Conservation (phyloP, 2,113 vertebrate genomes). For the Agelaius phoeniceus region DNA sequence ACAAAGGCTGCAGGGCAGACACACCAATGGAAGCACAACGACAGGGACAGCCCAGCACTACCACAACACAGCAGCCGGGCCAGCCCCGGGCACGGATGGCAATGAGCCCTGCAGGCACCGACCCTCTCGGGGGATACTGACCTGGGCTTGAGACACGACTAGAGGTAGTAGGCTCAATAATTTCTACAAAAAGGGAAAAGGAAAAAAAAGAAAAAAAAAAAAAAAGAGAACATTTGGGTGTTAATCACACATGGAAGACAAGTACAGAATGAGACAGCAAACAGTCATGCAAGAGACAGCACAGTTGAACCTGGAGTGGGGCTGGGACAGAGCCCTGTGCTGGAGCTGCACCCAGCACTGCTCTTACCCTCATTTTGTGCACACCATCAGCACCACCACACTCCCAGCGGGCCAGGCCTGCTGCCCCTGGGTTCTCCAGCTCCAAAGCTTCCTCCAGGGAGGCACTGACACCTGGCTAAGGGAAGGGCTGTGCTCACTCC, state of each 20-base stretch:
- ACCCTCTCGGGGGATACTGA: conserved; percentile 93
- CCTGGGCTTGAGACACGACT: conserved; percentile 98
- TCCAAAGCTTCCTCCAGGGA: not conserved
- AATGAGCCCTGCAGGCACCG: conserved; percentile 68
- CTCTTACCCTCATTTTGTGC: accelerated
- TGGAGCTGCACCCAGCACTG: not conserved
- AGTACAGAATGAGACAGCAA: conserved; percentile 79
- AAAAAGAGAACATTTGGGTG: conserved; percentile 88
- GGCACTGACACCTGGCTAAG: not conserved
- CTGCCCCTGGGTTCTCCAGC: not conserved
- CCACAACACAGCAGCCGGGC: not conserved
- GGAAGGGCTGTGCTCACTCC: not conserved
- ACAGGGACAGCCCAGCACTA: conserved; percentile 68
- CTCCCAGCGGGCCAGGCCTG: not conserved
- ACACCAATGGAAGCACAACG: conserved; percentile 53
- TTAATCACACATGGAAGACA: conserved; percentile 91
- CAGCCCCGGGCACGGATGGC: not conserved
- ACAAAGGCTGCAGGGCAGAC: conserved; percentile 28
- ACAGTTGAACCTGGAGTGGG: not conserved
- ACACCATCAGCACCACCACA: not conserved
- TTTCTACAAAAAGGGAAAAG: conserved; percentile 91
- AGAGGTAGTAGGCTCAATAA: conserved; percentile 98
- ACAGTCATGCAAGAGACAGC: conserved; percentile 76
- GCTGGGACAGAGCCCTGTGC: not conserved
- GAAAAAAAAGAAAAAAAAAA: conserved; percentile 77